Conservation (phyloP, 1,140 invertebrate species). For the Sarcophaga peregrina region DNA sequence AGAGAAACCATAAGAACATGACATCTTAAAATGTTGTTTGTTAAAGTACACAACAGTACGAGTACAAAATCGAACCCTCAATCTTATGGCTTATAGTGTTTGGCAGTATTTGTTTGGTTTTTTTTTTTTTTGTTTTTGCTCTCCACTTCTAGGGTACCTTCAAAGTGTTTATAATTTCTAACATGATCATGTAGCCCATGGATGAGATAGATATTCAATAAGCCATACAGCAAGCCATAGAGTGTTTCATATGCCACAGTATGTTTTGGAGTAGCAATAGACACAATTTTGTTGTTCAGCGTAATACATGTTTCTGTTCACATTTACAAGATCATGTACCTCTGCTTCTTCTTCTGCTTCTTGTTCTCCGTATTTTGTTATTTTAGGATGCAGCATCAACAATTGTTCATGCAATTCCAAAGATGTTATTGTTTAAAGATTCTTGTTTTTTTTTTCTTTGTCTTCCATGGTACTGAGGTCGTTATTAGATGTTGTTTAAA, state of each 20-base stretch:
- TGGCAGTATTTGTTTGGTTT: neutral
- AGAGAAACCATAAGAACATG: conserved; percentile 11
- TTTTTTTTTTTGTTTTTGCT: neutral
- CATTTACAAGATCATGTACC: conserved; percentile 35
- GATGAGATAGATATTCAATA: neutral
- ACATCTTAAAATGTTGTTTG: conserved; percentile 34
- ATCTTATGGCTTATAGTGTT: neutral
- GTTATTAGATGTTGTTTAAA: neutral
- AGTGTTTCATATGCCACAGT: neutral
- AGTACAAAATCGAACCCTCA: neutral
- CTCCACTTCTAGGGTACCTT: neutral
- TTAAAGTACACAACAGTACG: neutral
- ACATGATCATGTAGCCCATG: conserved; percentile 1
- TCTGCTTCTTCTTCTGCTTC: neutral
- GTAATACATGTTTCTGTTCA: conserved; percentile 34
- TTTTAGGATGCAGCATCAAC: neutral
- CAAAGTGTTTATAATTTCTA: neutral
- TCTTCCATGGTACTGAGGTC: neutral
- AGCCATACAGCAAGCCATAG: neutral
- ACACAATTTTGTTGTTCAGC: neutral
- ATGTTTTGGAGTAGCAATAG: too few species aligned
- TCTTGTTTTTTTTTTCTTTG: too few species aligned
- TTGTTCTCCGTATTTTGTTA: neutral
- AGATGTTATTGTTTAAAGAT: neutral
- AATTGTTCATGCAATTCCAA: conserved; percentile 17